These are phyloP conservation scores for Stegodyphus mimosarum DNA, from an alignment of 1,140 invertebrate genomes.

Conservation along the genomic window DNA sequence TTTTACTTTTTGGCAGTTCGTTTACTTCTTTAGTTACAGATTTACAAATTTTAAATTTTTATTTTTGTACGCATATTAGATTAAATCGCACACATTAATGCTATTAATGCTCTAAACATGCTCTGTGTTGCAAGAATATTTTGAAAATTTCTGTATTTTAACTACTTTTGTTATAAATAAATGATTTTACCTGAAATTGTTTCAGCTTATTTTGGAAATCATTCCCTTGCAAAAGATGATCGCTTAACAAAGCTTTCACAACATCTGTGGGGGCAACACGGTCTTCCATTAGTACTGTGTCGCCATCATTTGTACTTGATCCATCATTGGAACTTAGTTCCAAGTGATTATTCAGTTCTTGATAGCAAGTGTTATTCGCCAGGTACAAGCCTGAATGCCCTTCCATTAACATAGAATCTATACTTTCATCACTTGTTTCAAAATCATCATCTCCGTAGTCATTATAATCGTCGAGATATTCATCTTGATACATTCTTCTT, in stretches of 20 bases:
- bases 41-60: too few relatives aligned
- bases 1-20: too few relatives aligned
- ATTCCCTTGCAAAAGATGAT: slow-evolving; percentile 67
- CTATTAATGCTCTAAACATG: too few relatives aligned
- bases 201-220: slow-evolving; percentile 52
- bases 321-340: slow-evolving; percentile 63
- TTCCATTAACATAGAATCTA: slow-evolving; percentile 71
- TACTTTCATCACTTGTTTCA: slow-evolving; percentile 69
- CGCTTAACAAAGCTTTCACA: slow-evolving; percentile 70
- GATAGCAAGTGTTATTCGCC: slow-evolving; percentile 68
- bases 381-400: slow-evolving; percentile 68
- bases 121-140: too few relatives aligned
- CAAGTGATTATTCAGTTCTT: slow-evolving; percentile 65
- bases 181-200: slow-evolving; percentile 60
- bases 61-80: too few relatives aligned
- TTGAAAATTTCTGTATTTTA: background rate
- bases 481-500: slow-evolving; percentile 53
- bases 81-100: too few relatives aligned
- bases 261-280: slow-evolving; percentile 67
- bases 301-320: slow-evolving; percentile 59
- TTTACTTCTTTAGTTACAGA: too few relatives aligned
- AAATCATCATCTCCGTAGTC: slow-evolving; percentile 65
- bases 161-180: background rate
- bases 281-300: slow-evolving; percentile 61
- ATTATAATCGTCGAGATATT: slow-evolving; percentile 60